These are phyloP conservation scores for Chromis chromis DNA, from an alignment of 2,797 vertebrate species.

Conservation along the genomic window DNA sequence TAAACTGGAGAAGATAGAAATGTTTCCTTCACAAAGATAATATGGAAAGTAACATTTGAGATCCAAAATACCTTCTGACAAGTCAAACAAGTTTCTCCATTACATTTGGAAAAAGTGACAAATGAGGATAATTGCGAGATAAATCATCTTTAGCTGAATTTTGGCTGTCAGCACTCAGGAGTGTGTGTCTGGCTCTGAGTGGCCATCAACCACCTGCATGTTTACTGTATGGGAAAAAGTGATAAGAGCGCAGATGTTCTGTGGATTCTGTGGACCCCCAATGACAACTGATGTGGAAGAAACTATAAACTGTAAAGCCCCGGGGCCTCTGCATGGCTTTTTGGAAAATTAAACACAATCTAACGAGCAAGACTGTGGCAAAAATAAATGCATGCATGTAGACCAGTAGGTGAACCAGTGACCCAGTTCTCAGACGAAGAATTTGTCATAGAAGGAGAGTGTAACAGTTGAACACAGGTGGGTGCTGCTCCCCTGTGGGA, in stretches of 20 bases:
- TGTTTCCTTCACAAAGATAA: too few relatives aligned
- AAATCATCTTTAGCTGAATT: background rate
- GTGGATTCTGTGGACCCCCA: conserved; percentile 35
- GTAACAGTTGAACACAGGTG: background rate
- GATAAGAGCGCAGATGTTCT: conserved; percentile 81
- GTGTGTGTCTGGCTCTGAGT: conserved; percentile 22
- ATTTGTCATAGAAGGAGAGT: background rate
- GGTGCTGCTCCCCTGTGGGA: conserved; percentile 6
- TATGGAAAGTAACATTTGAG: too few relatives aligned
- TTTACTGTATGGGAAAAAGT: conserved; percentile 70
- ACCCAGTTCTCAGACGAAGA: background rate
- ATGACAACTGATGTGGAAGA: conserved; percentile 54
- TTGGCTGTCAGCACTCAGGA: conserved; percentile 15
- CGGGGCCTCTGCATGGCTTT: conserved; percentile 22
- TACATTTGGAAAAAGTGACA: too few relatives aligned
- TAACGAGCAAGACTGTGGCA: background rate
- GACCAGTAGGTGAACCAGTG: background rate
- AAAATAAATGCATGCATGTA: background rate
- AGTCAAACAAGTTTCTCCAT: too few relatives aligned
- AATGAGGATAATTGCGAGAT: background rate
- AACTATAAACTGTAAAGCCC: conserved; percentile 47
- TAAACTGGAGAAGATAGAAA: too few relatives aligned
- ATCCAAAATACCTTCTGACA: too few relatives aligned
- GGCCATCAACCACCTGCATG: conserved; percentile 52
- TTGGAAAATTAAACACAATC: conserved; percentile 17